Percentiles rank a stretch among this genome's conserved stretches.
Conservation (phyloP, 35 echinoderm and acorn worm genomes). For the Stichopus chloronotus region DNA sequence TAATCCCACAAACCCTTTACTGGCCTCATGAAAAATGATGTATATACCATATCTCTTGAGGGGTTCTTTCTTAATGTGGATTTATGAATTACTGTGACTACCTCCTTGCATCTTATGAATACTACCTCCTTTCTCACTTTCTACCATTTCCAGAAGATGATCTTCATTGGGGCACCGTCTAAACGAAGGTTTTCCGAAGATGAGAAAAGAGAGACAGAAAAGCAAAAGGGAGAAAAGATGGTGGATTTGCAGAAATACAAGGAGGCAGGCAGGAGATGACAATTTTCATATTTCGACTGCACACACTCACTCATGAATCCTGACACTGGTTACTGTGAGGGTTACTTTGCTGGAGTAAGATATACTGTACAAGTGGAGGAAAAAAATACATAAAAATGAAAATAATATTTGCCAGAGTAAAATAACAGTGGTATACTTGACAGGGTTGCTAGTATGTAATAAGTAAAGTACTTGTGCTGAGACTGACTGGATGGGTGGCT, state of each 20-base stretch:
- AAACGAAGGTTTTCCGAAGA: not conserved
- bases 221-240: not conserved
- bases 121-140: conserved; percentile 12
- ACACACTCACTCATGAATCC: not conserved
- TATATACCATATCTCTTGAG: conserved; percentile 25
- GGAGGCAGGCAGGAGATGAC: not conserved
- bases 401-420: not conserved
- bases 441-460: no score
- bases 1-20: conserved; percentile 9
- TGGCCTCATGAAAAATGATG: conserved; percentile 24
- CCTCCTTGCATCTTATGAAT: conserved; percentile 20
- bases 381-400: not conserved
- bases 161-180: conserved; percentile 1
- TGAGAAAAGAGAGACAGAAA: not conserved
- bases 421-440: not conserved
- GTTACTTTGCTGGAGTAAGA: not conserved
- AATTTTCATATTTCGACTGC: not conserved
- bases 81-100: conserved; percentile 12
- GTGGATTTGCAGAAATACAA: not conserved
- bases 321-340: not conserved
- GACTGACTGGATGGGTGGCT: not conserved
- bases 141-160: conserved; percentile 20
- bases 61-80: conserved; percentile 19
- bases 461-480: not conserved
- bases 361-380: not conserved